Percentiles rank a stretch among this genome's conserved stretches.
These are phyloP conservation scores for Rhinatrema bivittatum DNA, from an alignment of 2,797 vertebrate species.

Conservation along the genomic window DNA sequence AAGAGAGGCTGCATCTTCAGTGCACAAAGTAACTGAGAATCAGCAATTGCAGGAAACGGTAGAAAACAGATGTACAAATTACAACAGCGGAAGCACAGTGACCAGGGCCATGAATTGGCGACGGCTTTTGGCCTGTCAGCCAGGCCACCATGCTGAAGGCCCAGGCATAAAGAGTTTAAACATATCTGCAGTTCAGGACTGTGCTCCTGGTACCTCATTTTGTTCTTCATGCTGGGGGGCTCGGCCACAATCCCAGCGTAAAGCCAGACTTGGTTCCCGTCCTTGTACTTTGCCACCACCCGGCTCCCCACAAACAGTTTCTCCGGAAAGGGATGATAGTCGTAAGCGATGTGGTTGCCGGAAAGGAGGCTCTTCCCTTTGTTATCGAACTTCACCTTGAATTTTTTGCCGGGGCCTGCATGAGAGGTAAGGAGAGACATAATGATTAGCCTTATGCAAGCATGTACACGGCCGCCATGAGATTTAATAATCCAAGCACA, in stretches of 20 bases:
- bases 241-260: slow-evolving; percentile 96
- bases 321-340: slow-evolving; percentile 82
- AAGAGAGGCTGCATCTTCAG: too few relatives aligned
- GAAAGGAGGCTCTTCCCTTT: slow-evolving; percentile 96
- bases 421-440: slow-evolving; percentile 6
- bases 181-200: background rate
- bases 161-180: too few relatives aligned
- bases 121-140: too few relatives aligned
- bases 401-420: slow-evolving; percentile 77
- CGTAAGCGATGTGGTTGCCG: slow-evolving; percentile 92
- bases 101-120: too few relatives aligned
- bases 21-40: too few relatives aligned
- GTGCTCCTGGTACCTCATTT: slow-evolving; percentile 69
- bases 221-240: slow-evolving; percentile 91
- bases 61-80: too few relatives aligned
- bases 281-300: slow-evolving; percentile 94
- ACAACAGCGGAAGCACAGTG: too few relatives aligned
- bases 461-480: background rate
- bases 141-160: accelerated
- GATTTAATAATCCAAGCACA: too few relatives aligned
- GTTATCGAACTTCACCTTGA: slow-evolving; percentile 94
- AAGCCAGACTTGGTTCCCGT: slow-evolving; percentile 90
- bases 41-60: too few relatives aligned
- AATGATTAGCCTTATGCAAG: background rate
- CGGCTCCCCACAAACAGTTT: slow-evolving; percentile 84